Evolutionary conservation across 2,113 vertebrate genomes (phyloP).

Genomic region (Mesitornis unicolor): DNA sequence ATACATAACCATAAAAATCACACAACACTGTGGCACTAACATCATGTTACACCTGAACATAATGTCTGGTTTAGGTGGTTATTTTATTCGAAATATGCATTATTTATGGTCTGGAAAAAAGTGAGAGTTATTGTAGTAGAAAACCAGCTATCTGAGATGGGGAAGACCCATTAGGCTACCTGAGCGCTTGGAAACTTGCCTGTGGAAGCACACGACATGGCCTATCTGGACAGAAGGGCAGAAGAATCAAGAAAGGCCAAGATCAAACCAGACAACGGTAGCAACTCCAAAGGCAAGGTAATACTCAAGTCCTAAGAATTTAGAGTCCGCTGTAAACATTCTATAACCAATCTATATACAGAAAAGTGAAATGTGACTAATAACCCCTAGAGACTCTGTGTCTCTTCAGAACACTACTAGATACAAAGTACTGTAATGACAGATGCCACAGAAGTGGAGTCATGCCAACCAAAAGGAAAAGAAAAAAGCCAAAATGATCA

Average conservation of each 20-base stretch:
- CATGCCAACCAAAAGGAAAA: not conserved
- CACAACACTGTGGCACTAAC: not conserved
- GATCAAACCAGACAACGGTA: not conserved
- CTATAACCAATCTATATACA: not conserved
- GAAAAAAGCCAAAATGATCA: not conserved
- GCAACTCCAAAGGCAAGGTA: not conserved
- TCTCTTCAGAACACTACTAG: not conserved
- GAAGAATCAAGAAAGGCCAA: not conserved
- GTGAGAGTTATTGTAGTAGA: not conserved
- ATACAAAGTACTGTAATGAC: not conserved
- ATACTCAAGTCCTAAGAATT: not conserved
- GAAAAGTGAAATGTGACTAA: not conserved
- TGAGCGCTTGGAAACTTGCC: not conserved
- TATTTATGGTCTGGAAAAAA: not conserved
- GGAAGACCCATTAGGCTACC: not conserved
- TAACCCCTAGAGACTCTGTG: not conserved
- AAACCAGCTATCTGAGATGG: not conserved
- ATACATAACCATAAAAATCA: not conserved
- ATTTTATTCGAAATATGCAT: not conserved
- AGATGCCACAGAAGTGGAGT: not conserved
- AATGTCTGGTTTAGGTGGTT: not conserved
- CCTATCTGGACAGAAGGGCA: not conserved
- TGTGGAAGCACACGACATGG: fast-evolving
- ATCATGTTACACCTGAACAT: not conserved
- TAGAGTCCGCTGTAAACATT: not conserved